These are phyloP conservation scores for Telenomus remus DNA, from an alignment of 1,140 invertebrate genomes.

Conservation along the genomic window DNA sequence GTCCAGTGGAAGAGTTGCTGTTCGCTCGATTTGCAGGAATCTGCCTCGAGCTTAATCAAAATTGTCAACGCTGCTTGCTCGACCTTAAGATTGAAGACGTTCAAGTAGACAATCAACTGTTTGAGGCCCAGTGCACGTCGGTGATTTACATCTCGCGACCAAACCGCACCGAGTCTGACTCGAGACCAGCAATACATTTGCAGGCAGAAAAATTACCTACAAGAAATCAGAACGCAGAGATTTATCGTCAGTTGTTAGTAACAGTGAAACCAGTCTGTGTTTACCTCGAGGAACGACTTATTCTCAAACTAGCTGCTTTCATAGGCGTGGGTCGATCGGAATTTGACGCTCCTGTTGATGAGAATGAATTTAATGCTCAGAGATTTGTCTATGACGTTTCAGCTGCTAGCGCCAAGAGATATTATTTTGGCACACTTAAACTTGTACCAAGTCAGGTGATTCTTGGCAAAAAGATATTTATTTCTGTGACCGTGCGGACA, in stretches of 20 bases:
- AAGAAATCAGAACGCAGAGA: slow-evolving; percentile 82
- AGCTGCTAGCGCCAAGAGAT: slow-evolving; percentile 86
- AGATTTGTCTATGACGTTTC: slow-evolving; percentile 86
- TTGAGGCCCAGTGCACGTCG: slow-evolving; percentile 89
- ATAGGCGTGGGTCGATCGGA: slow-evolving; percentile 74
- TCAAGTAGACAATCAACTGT: slow-evolving; percentile 93
- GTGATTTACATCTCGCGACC: slow-evolving; percentile 83
- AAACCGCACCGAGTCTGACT: slow-evolving; percentile 69
- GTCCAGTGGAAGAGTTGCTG: slow-evolving; percentile 89
- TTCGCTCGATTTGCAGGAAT: slow-evolving; percentile 87
- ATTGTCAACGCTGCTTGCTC: slow-evolving; percentile 76
- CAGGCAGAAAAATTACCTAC: slow-evolving; percentile 82
- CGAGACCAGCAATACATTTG: slow-evolving; percentile 80
- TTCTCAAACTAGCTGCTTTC: slow-evolving; percentile 89
- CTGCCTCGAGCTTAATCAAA: slow-evolving; percentile 77
- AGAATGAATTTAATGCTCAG: slow-evolving; percentile 85
- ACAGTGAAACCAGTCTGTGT: slow-evolving; percentile 89
- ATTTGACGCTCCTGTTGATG: slow-evolving; percentile 76
- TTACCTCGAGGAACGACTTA: slow-evolving; percentile 89
- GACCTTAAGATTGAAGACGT: slow-evolving; percentile 86
- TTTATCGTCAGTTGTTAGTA: slow-evolving; percentile 86
- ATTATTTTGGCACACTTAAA: slow-evolving; percentile 93
- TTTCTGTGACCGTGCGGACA: too few relatives aligned
- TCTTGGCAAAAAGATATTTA: too few relatives aligned
- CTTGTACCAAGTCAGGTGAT: slow-evolving; percentile 83